Base-by-base conservation (phyloP, 2,888 invertebrate species). In the Thyatira batis region DNA sequence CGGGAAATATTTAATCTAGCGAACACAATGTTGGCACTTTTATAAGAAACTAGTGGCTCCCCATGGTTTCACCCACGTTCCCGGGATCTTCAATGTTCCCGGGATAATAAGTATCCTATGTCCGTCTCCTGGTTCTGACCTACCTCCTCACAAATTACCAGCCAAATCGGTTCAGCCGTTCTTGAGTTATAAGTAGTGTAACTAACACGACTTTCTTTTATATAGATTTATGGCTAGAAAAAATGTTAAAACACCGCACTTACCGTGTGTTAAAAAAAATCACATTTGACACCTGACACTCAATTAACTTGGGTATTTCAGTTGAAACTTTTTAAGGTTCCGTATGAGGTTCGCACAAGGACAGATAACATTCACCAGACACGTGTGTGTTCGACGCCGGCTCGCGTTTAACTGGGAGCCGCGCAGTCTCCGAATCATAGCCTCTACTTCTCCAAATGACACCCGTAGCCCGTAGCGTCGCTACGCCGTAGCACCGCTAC, bases 351-450 rank as follows among this genome's bases (percentile, higher is more conserved):
- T 63, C 71, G 65, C 76, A 76, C 66, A 69, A 61, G 54, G 58
- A 54, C 49, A 33, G 45, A 49, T 63, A 58, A 61, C 55, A 60
- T 68, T 61, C 65, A 57, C 63, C 45, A 52, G 53, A 64, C 65
- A 78, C 84, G 82, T 78, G 76, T 64, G 67, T 54, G 58, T 76
- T 54, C 64, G 57, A 60, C 67, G 65, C 71, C 67, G 56, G 72
- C 69, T 70, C 75, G 75, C 77, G 82, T 76, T 78, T 76, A 66
- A 89, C 89, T 89, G 85, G 68, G 69, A 77, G 76, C 67, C 86
- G 89, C 89, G 89, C 89, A 89, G 88, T 83, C 89, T 89, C 89
- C 82, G 81, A 82, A 71, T 78, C 78, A 73, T 71, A 67, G 55
- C 65, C 67, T 71, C 75, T 78, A 69, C 73, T 67, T 70, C 74